Conservation (phyloP, 1,140 invertebrate genomes). For the Drosophila rufa region DNA sequence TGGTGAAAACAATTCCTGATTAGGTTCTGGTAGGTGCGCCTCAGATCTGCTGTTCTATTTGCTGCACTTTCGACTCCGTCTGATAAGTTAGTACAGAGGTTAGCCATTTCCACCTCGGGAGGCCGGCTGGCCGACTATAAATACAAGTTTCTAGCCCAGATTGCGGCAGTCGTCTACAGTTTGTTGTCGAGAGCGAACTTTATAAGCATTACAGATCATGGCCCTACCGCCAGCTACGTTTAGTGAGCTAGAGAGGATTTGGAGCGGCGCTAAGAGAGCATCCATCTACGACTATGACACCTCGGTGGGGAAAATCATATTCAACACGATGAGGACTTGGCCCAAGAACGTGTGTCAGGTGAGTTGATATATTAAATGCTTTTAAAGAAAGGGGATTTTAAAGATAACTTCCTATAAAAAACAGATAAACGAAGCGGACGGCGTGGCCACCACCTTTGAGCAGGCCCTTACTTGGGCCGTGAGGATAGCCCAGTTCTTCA, state of each 20-base stretch:
- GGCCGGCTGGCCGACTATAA: constrained; percentile 10
- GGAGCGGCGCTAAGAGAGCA: constrained; percentile 57
- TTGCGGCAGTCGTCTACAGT: constrained; percentile 3
- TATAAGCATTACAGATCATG: neutral
- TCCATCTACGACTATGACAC: constrained; percentile 59
- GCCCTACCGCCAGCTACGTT: neutral
- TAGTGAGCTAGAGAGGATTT: constrained; percentile 61
- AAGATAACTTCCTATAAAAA: too few species aligned
- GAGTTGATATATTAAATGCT: neutral
- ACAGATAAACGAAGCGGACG: constrained; percentile 65
- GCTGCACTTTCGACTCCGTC: constrained; percentile 6
- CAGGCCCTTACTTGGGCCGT: constrained; percentile 63
- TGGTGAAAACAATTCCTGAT: neutral
- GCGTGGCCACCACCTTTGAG: constrained; percentile 55
- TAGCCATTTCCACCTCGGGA: neutral
- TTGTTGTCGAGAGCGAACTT: neutral
- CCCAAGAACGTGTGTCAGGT: constrained; percentile 69
- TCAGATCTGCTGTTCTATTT: neutral
- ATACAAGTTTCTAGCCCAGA: neutral
- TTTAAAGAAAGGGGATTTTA: neutral
- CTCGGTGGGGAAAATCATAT: constrained; percentile 63
- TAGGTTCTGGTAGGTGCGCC: neutral
- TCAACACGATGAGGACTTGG: constrained; percentile 65
- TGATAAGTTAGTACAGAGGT: constrained; percentile 8
- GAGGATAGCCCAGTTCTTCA: constrained; percentile 68